Base-by-base conservation (phyloP, 2,888 invertebrate species). In the Spilosoma lubricipeda region DNA sequence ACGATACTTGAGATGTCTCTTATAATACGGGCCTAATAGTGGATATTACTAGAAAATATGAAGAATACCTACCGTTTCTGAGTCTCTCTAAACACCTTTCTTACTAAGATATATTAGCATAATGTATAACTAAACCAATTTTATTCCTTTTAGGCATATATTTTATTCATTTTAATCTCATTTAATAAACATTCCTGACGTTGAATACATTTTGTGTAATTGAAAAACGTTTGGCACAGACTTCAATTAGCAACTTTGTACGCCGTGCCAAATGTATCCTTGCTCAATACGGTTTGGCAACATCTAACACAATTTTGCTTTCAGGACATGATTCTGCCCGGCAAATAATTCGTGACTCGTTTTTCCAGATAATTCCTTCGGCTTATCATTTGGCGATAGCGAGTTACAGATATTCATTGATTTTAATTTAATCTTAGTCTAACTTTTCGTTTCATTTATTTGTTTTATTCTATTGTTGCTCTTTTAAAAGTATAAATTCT, bases 201-300 rank as follows among this genome's bases (percentile, higher is more conserved):
- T 59, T 70, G 39, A 59, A 63, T 63, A 70, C 73, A 66, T 71
- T 73, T 74, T 33, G 82, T 52, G 64, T 74, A 74, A 83, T 81
- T 73, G 73, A 77, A 81, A 83, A 76, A 71, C 67, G 48, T 70
- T 85, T 80, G 77, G 83, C 80, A 77, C 80, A 74, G 70, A 75
- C 70, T 83, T 85, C 75, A 85, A 83, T 83, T 83, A 81, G 75
- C 67, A 74, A 81, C 68, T 78, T 85, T 78, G 75, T 77, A 73
- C 66, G 48, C 74, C 23, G 59, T 77, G 78, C 82, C 80, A 83
- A 83, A 77, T 78, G 75, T 77, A 27, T 65, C 48, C 74, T 74
- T 71, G 18, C 64, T 71, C 70, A 45, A 72, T 66, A 74, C 33
- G 45, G 63, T 59, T 75, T 82, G 76, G 71, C 63, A 70, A 27